phyloP scores from a whole-genome alignment of 2,888 invertebrate species.

The Athalia cordata region DNA sequence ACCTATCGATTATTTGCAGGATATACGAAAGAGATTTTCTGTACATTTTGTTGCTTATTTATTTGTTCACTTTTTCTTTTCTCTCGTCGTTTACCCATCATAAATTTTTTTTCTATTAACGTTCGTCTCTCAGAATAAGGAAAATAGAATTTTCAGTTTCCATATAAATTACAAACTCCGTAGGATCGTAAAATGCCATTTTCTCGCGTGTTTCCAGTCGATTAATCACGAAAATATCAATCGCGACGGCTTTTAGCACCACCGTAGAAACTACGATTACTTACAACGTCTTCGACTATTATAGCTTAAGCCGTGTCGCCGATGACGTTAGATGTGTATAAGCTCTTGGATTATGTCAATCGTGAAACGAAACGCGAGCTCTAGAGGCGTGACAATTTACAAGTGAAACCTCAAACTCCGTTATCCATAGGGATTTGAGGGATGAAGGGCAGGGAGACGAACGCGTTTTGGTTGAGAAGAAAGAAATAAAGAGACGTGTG shows the following conservation, averaged over 20 bases:
- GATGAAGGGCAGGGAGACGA: neutral
- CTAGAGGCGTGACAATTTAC: constrained; percentile 22
- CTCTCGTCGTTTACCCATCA: constrained; percentile 3
- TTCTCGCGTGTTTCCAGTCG: constrained; percentile 35
- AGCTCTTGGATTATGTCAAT: constrained; percentile 27
- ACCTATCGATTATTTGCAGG: neutral
- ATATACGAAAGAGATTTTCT: too few relatives aligned
- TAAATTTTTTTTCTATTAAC: too few relatives aligned
- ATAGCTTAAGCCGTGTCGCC: neutral
- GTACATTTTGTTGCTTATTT: neutral
- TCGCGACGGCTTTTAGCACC: neutral
- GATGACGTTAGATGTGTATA: neutral
- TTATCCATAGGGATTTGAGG: constrained; percentile 1
- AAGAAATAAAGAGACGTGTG: too few relatives aligned
- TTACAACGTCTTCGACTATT: too few relatives aligned
- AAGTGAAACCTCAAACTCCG: constrained; percentile 18
- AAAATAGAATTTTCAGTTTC: neutral
- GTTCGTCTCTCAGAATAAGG: too few relatives aligned
- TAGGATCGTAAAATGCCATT: neutral
- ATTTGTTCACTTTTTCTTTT: neutral
- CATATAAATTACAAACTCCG: neutral
- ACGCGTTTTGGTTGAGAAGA: neutral
- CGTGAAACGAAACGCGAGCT: neutral
- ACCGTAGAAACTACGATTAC: neutral
- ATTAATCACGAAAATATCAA: constrained; percentile 42